Base-by-base conservation (phyloP, 1,140 invertebrate species). In the Papilio helenus region DNA sequence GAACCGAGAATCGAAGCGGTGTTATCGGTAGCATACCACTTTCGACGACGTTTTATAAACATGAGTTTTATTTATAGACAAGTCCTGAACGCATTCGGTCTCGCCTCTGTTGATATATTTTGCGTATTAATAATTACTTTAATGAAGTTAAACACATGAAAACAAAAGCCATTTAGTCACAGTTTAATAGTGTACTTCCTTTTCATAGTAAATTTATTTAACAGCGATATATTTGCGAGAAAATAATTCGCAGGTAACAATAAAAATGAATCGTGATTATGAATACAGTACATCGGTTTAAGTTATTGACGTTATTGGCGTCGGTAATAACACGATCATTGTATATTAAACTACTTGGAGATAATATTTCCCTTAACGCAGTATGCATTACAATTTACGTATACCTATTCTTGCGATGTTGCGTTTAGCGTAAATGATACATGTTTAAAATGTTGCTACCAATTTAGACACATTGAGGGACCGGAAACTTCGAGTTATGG, bases 1-100 rank as follows among this genome's bases (percentile, higher is more conserved):
- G 55, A 79, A 16, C 39, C 3, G 42, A 65, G 73, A 58, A 82
- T 86, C 82, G 82, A 82, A 82, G 81, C 76, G 76, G 72, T 80
- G 84, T 86, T 89, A 90, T 89, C 87, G 85, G 82, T 81, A 78
- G 44, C 80, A 29, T 73, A 79, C 18, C 58, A 44, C 61, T 74
- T 72, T 68, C 34, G 44, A 79, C 72, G 73, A 65, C 10, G 79
- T 79, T 77, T 68, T 80, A 73, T 84, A 73, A 68, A 80, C 76
- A 71, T 26, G 23, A n/a, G 55, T 71, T 46, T 58, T 55, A 51
- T 72, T 72, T 72, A 78, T 78, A 49, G 61, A 77, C 76, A 18
- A 18, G 26, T 61, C 76, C 55, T 77, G 55, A 65, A 29, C 39
- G 1, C 34, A 77, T 14, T 61, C 55, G 29, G n/a, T 42, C 23